These are phyloP conservation scores for Mustelus asterias DNA, from an alignment of 2,113 vertebrate species.

Conservation along the genomic window DNA sequence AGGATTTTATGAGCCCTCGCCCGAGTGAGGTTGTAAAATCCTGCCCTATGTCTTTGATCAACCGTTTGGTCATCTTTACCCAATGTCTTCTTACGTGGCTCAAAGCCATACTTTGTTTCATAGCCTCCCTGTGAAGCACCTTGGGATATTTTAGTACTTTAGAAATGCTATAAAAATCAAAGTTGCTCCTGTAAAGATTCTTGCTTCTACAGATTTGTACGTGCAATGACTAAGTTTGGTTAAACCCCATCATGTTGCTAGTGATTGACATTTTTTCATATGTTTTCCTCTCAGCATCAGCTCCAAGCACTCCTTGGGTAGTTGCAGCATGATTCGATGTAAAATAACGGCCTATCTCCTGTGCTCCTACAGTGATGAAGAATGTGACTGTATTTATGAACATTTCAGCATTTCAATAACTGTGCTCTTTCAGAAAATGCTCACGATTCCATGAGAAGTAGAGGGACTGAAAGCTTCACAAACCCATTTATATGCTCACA, in stretches of 20 bases:
- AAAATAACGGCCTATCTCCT: neutral
- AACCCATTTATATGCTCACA: neutral
- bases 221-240: neutral
- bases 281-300: neutral
- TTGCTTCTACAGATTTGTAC: neutral
- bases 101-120: neutral
- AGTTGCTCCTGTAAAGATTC: neutral
- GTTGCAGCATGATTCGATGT: neutral
- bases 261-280: neutral
- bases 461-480: neutral
- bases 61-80: neutral
- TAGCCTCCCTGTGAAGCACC: neutral
- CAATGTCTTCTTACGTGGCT: neutral
- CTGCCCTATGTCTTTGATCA: neutral
- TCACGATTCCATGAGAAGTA: neutral
- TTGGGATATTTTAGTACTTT: neutral
- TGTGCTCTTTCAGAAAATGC: neutral
- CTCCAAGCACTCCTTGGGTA: neutral
- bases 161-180: neutral
- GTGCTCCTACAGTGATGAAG: neutral
- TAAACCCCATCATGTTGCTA: neutral
- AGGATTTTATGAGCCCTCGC: no score
- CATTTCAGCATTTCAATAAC: neutral
- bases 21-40: no score
- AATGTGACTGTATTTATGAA: neutral